Conservation (phyloP, 2,888 invertebrate species). For the Phrixothrix hirtus region DNA sequence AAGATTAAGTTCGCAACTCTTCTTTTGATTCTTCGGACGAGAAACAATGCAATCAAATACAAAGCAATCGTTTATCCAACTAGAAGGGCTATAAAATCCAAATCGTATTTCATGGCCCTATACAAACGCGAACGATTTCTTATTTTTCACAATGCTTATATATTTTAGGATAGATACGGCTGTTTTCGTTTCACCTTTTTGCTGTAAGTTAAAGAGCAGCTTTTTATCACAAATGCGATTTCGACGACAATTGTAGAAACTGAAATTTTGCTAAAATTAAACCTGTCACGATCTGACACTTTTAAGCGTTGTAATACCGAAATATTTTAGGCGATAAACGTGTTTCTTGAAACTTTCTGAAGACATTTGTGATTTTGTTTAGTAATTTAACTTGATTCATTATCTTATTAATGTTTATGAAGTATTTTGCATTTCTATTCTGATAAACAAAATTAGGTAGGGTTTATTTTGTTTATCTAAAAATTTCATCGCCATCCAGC, state of each 20-base stretch:
- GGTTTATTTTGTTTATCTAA: too few relatives aligned
- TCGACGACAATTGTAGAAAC: constrained; percentile 2
- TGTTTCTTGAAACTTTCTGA: too few relatives aligned
- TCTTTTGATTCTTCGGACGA: constrained; percentile 8
- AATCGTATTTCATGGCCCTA: constrained; percentile 22
- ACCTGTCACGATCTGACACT: constrained; percentile 4
- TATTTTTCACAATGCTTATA: constrained; percentile 20
- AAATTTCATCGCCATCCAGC: too few relatives aligned
- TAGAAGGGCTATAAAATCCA: constrained; percentile 25
- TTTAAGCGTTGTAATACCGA: background rate
- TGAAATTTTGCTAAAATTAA: constrained; percentile 13
- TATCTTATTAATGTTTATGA: too few relatives aligned
- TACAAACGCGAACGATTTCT: constrained; percentile 26
- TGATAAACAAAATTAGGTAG: too few relatives aligned
- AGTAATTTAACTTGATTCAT: too few relatives aligned
- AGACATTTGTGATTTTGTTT: too few relatives aligned
- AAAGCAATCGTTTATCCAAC: constrained; percentile 25
- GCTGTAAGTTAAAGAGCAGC: constrained; percentile 7
- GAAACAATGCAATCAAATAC: constrained; percentile 23
- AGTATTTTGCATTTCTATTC: too few relatives aligned
- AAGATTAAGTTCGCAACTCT: constrained; percentile 18
- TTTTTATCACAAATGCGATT: too few relatives aligned
- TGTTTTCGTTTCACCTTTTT: constrained; percentile 19
- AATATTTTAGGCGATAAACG: constrained; percentile 13
- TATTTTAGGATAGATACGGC: constrained; percentile 15